Evolutionary conservation across 2,888 invertebrate species (phyloP), one percentile per base, ranked within the genome.

Genomic region (Rhamphomyia laevipes): DNA sequence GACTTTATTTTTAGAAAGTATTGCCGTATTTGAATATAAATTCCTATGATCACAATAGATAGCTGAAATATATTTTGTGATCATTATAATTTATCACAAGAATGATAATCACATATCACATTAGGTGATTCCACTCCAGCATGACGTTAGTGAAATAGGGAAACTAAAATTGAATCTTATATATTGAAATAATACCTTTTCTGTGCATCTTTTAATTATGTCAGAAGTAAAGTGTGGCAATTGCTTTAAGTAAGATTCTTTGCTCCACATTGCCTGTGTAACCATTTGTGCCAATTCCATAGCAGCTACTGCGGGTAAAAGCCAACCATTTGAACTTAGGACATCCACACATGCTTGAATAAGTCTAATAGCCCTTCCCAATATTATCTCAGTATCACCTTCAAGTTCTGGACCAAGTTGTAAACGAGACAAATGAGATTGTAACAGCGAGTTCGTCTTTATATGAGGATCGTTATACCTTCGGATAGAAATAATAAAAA

Each of bases 251-350:
- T 96, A 95, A 0, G 94, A 92, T 73, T 99, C 99, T 70, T 95
- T 96, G 62, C 89, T 92, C 95, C 97, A 99, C 95, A 99, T 95
- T 11, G 97, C 97, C 72, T 99, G 99, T 0, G 99, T 99, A 3
- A 93, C 90, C 97, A 99, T 99, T 74, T 99, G 99, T 0, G 97
- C 94, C 61, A 99, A 75, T 72, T 99, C 99, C 99, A 99, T 99
- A 61, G 97, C 96, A 16, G 96, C 94, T 38, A 99, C 90, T 4
- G 97, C 99, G 0, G 99, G 97, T 0, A 92, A 84, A 45, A 99
- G 75, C 99, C 99, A 99, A 31, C 99, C 97, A 61, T 95, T 96
- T 42, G 92, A 92, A 65, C 86, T 88, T 35, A 94, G 71, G 11
- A 94, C 93, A 70, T 94, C 95, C 30, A 99, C 97, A 69, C 97